A percentile compares a stretch with the other conserved stretches of the same genome.
Evolutionary conservation across 2,888 invertebrate species (phyloP).

Genomic region (Lithophane socia): DNA sequence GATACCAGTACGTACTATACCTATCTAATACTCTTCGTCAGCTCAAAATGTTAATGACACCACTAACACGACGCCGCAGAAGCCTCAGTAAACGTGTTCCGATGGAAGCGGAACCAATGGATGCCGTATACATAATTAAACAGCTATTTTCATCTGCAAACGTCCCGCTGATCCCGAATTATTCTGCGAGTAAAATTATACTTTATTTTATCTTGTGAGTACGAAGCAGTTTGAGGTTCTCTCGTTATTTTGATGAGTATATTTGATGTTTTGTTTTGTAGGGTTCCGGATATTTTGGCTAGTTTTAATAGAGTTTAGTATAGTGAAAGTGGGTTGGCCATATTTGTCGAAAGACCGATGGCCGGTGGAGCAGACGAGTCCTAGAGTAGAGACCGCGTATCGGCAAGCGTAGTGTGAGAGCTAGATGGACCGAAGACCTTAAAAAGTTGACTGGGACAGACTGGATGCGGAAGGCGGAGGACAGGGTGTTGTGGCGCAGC

Average conservation of each 20-base stretch:
- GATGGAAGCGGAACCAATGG: slow-evolving; percentile 58
- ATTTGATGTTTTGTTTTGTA: neutral
- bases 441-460: too few species aligned
- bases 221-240: neutral
- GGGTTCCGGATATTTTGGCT: neutral
- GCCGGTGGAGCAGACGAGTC: too few species aligned
- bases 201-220: slow-evolving; percentile 14
- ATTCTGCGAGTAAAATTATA: slow-evolving; percentile 37
- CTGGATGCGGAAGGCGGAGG: too few species aligned
- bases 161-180: slow-evolving; percentile 40
- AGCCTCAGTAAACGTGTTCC: slow-evolving; percentile 53
- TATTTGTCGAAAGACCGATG: too few species aligned
- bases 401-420: too few species aligned
- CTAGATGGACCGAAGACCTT: too few species aligned
- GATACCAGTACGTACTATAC: neutral
- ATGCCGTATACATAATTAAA: slow-evolving; percentile 66
- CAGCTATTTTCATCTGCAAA: slow-evolving; percentile 60
- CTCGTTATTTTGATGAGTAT: neutral
- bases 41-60: slow-evolving; percentile 44
- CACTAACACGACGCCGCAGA: slow-evolving; percentile 37
- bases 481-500: too few species aligned
- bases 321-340: too few species aligned
- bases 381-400: too few species aligned
- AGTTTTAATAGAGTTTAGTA: neutral
- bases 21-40: slow-evolving; percentile 9